Conservation (phyloP, 2,113 vertebrate species). For the Pica pica region DNA sequence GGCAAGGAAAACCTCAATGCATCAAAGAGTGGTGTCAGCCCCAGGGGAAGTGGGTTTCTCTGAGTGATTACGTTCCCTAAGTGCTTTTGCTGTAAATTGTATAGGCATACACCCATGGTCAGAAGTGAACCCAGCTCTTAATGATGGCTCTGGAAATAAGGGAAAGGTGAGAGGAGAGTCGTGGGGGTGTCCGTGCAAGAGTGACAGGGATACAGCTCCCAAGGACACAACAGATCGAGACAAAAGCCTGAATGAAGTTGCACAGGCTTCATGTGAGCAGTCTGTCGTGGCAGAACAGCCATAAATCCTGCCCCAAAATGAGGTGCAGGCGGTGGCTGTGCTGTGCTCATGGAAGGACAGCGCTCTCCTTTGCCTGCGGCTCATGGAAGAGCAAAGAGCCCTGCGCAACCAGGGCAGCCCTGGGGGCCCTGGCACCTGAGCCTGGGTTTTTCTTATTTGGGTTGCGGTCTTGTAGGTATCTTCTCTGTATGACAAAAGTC, state of each 20-base stretch:
- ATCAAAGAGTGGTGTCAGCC: background rate
- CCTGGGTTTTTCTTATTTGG: background rate
- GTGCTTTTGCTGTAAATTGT: background rate
- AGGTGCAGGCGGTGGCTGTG: background rate
- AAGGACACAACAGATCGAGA: accelerated
- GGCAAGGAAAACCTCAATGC: background rate
- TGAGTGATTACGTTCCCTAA: background rate
- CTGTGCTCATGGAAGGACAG: background rate
- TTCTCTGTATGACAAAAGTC: background rate
- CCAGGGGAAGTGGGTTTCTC: background rate
- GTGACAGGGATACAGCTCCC: background rate
- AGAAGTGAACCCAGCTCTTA: background rate
- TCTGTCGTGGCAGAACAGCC: background rate
- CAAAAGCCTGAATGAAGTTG: background rate
- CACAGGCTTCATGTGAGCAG: background rate
- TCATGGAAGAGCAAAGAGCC: background rate
- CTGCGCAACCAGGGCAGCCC: background rate
- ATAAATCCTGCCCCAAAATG: background rate
- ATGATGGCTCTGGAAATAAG: background rate
- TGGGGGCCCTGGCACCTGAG: background rate
- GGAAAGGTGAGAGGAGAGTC: background rate
- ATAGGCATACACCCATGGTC: background rate
- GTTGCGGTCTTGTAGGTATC: background rate
- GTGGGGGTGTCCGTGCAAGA: background rate
- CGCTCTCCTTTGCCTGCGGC: accelerated